These are phyloP conservation scores for Pseudomugil gertrudae DNA, from an alignment of 2,797 vertebrate genomes.

Conservation along the genomic window DNA sequence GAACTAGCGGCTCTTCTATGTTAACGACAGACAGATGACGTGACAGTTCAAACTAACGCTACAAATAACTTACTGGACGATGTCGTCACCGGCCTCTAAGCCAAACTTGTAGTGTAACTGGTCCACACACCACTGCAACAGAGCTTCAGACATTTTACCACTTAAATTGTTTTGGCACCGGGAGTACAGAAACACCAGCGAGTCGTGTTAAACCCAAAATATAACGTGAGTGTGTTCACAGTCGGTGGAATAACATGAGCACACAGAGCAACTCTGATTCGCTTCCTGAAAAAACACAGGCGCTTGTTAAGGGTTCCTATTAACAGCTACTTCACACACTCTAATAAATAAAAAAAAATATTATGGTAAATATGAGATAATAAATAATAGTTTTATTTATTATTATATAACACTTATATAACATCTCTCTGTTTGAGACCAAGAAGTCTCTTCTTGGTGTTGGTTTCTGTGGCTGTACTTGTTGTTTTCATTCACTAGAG, in stretches of 20 bases:
- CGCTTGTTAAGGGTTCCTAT: slow-evolving; percentile 38
- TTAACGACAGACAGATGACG: slow-evolving; percentile 18
- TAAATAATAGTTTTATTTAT: too few relatives aligned
- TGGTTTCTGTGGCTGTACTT: background rate
- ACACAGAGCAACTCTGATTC: slow-evolving; percentile 34
- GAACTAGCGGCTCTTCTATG: background rate
- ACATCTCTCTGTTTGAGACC: background rate
- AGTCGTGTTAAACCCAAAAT: slow-evolving; percentile 10
- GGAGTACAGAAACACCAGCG: background rate
- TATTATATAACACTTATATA: too few relatives aligned
- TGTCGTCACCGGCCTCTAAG: slow-evolving; percentile 91
- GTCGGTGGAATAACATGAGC: slow-evolving; percentile 50
- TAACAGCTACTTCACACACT: background rate
- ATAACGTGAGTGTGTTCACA: slow-evolving; percentile 28
- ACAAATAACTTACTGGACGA: slow-evolving; percentile 85
- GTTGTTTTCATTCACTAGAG: slow-evolving; percentile 30
- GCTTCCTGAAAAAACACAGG: slow-evolving; percentile 16
- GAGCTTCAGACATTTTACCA: slow-evolving; percentile 73
- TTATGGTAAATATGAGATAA: too few relatives aligned
- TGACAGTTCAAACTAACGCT: background rate
- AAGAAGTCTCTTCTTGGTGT: background rate
- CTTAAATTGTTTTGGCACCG: accelerated
- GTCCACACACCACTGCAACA: slow-evolving; percentile 87
- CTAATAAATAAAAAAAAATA: background rate
- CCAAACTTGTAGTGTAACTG: slow-evolving; percentile 85